A percentile compares a stretch with the other conserved stretches of the same genome.
These are phyloP conservation scores for Bruchidius siliquastri DNA, from an alignment of 2,888 invertebrate species.

Conservation along the genomic window DNA sequence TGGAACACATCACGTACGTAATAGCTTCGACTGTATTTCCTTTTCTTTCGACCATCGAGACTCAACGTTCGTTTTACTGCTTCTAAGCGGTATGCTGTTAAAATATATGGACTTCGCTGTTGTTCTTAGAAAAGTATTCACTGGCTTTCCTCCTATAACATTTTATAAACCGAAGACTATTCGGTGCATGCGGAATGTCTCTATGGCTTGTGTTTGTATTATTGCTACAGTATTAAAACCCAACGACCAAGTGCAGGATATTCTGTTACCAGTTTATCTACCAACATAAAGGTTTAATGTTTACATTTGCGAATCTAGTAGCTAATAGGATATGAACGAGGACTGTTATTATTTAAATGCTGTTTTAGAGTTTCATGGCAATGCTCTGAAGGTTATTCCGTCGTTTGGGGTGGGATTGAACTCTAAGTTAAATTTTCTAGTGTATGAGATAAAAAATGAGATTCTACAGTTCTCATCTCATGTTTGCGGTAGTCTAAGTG, in stretches of 20 bases:
- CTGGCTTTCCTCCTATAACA: neutral
- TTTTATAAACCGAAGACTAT: neutral
- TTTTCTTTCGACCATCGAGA: neutral
- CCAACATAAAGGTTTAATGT: neutral
- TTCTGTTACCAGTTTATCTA: neutral
- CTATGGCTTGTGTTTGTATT: neutral
- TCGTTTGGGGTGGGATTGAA: too few relatives aligned
- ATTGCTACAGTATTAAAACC: neutral
- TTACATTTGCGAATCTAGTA: neutral
- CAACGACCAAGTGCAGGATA: neutral
- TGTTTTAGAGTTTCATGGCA: too few relatives aligned
- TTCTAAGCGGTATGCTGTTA: neutral
- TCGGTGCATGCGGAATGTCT: neutral
- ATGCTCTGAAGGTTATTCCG: too few relatives aligned
- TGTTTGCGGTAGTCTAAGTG: too few relatives aligned
- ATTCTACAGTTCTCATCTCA: too few relatives aligned
- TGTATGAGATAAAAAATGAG: too few relatives aligned
- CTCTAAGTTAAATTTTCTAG: too few relatives aligned
- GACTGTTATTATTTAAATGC: neutral
- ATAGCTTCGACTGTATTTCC: neutral
- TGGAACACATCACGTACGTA: neutral
- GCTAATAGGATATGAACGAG: neutral
- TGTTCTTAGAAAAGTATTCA: neutral
- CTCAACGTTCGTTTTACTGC: neutral
- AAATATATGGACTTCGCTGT: neutral